Percentiles rank a stretch among this genome's conserved stretches.
phyloP scores from a whole-genome alignment of 2,113 vertebrate species.

The Tetrao urogallus region DNA sequence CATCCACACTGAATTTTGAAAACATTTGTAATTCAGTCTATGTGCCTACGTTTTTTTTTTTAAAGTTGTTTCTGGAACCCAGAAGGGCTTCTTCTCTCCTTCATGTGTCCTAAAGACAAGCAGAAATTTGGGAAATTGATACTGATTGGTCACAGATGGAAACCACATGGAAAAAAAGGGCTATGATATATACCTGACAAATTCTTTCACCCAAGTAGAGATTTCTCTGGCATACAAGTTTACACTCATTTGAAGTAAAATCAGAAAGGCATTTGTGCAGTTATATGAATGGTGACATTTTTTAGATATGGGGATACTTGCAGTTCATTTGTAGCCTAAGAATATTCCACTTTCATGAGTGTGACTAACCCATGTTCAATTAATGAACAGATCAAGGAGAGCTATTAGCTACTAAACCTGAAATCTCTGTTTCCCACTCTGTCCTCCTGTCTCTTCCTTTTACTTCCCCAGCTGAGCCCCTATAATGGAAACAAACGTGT shows the following conservation, averaged over 20 bases:
- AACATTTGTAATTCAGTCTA: not conserved
- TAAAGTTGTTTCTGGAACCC: not conserved
- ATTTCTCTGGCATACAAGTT: not conserved
- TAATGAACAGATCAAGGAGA: not conserved
- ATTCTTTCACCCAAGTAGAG: not conserved
- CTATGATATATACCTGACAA: not conserved
- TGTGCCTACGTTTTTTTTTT: not conserved
- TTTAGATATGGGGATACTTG: not conserved
- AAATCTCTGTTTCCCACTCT: rapidly evolving
- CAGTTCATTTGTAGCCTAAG: not conserved
- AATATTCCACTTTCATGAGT: not conserved
- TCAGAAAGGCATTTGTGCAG: not conserved
- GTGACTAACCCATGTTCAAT: not conserved
- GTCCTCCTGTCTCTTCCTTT: not conserved
- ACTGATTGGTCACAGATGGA: not conserved
- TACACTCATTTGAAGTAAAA: not conserved
- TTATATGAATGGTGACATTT: not conserved
- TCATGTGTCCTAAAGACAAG: not conserved
- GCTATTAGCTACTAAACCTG: not conserved
- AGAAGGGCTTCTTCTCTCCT: not conserved
- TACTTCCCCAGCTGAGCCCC: not conserved
- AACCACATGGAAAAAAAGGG: not conserved
- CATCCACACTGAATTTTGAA: not conserved
- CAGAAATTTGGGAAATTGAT: not conserved
- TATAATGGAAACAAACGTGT: not conserved